phyloP scores from a whole-genome alignment of 2,113 vertebrate species.

The Oceanodroma tethys region DNA sequence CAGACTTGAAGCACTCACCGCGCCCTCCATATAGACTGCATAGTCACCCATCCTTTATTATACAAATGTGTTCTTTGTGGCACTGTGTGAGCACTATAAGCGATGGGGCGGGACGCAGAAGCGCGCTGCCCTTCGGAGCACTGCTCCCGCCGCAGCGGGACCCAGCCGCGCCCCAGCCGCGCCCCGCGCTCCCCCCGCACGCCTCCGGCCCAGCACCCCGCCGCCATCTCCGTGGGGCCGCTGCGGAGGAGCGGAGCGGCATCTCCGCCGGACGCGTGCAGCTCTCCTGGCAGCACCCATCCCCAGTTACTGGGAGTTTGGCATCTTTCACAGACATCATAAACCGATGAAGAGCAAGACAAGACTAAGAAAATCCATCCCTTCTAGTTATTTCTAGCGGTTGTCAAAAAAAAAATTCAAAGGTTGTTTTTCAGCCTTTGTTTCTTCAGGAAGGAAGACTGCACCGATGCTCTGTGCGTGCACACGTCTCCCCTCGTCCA shows the following conservation, averaged over 20 bases:
- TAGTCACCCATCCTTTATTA: accelerated
- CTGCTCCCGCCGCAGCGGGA: not conserved
- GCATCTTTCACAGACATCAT: not conserved
- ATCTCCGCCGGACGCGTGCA: accelerated
- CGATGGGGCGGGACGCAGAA: too few species aligned
- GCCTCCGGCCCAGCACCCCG: not conserved
- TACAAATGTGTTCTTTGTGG: not conserved
- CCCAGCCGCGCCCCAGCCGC: too few species aligned
- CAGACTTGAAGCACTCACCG: not conserved
- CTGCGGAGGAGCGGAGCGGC: not conserved
- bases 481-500: not conserved
- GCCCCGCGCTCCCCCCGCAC: too few species aligned
- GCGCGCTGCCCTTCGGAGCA: not conserved
- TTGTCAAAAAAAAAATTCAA: not conserved
- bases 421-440: not conserved
- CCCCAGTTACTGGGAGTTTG: not conserved
- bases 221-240: accelerated
- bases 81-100: too few species aligned
- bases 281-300: accelerated
- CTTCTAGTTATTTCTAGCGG: not conserved
- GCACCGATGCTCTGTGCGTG: accelerated
- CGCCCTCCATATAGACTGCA: accelerated
- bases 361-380: not conserved
- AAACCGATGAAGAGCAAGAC: not conserved
- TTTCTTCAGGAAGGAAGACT: not conserved